phyloP scores from a whole-genome alignment of 1,140 invertebrate genomes.

The Drosophila obscura region DNA sequence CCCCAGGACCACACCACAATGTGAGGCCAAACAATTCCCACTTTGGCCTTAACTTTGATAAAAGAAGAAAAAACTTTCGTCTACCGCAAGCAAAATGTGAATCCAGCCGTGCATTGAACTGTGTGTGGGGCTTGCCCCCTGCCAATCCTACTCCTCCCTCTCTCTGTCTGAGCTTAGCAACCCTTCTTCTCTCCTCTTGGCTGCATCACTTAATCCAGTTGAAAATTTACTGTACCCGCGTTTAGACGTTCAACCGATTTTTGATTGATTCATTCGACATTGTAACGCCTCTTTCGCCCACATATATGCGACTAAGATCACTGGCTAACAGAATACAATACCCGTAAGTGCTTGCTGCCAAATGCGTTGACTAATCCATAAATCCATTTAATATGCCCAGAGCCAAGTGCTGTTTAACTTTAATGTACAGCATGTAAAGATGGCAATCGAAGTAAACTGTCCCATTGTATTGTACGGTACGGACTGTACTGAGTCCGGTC shows the following conservation, averaged over 20 bases:
- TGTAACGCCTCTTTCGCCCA: no score
- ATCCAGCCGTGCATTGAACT: conserved; percentile 63
- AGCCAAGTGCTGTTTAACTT: no score
- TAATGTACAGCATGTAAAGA: no score
- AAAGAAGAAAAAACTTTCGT: conserved; percentile 51
- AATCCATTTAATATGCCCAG: no score
- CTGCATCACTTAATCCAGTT: conserved; percentile 58
- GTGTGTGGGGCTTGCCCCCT: conserved; percentile 25
- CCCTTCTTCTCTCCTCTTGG: not conserved
- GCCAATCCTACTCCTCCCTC: not conserved
- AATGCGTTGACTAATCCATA: no score
- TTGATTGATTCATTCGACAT: not conserved
- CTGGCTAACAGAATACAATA: no score
- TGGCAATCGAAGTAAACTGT: not conserved
- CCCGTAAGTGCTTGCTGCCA: no score
- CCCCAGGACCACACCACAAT: not conserved
- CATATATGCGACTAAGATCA: no score
- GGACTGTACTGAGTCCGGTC: conserved; percentile 7
- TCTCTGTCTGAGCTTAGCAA: not conserved
- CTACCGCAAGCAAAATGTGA: conserved; percentile 57
- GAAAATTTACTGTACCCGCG: conserved; percentile 32
- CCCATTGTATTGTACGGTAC: conserved; percentile 2
- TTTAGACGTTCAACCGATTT: conserved; percentile 18
- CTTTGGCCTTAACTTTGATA: conserved; percentile 21
- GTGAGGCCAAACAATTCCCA: conserved; percentile 1